Conservation (phyloP, 2,888 invertebrate genomes). For the Thymelicus acteon region DNA sequence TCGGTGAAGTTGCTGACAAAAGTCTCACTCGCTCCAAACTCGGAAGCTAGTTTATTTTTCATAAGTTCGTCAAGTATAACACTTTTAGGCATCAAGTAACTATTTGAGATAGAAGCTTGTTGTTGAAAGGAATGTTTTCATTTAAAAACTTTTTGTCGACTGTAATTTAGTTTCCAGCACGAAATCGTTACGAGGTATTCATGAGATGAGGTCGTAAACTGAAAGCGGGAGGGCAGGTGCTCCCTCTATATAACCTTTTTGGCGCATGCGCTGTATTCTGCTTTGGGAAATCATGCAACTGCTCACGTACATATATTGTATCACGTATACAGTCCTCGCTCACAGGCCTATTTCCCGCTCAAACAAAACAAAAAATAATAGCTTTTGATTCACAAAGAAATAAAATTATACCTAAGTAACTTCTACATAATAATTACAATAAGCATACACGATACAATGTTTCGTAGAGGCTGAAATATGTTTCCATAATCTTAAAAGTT, state of each 20-base stretch:
- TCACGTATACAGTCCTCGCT: conserved; percentile 51
- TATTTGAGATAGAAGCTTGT: conserved; percentile 42
- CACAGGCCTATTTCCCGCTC: conserved; percentile 29
- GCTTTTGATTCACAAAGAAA: background rate
- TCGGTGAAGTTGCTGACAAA: conserved; percentile 64
- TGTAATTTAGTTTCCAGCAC: conserved; percentile 47
- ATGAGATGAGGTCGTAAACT: conserved; percentile 64
- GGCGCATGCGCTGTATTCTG: conserved; percentile 63
- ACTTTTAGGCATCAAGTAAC: conserved; percentile 48
- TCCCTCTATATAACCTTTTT: conserved; percentile 60
- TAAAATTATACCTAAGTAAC: background rate
- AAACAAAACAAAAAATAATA: background rate
- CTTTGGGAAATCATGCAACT: conserved; percentile 51
- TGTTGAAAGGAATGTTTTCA: conserved; percentile 47
- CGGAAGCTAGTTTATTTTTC: conserved; percentile 71
- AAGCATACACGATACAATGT: too few species aligned
- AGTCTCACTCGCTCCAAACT: conserved; percentile 67
- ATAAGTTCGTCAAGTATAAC: conserved; percentile 61
- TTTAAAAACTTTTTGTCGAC: conserved; percentile 66
- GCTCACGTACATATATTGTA: too few species aligned
- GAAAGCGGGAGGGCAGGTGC: conserved; percentile 51
- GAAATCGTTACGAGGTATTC: conserved; percentile 57
- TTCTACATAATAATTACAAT: too few species aligned
- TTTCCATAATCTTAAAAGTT: too few species aligned
- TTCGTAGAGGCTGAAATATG: too few species aligned